Conservation (phyloP, 2,888 invertebrate species). For the Halictus quadricinctus region DNA sequence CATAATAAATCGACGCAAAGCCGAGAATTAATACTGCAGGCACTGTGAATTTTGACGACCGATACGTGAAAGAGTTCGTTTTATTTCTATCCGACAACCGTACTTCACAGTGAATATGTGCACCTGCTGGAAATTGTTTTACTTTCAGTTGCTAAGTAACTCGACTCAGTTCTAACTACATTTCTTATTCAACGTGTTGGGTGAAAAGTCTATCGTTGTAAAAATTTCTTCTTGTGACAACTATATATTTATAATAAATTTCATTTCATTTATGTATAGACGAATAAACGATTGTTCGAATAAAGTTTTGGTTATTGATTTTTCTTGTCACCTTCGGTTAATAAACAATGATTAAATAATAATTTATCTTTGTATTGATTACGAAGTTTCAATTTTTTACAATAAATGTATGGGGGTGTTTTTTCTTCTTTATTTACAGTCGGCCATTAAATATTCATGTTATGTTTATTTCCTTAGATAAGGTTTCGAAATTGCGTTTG, state of each 20-base stretch:
- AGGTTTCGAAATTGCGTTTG: neutral
- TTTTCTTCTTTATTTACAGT: neutral
- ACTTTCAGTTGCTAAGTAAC: conserved; percentile 52
- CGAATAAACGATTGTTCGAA: conserved; percentile 3
- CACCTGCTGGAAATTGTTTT: conserved; percentile 36
- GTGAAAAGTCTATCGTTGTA: neutral
- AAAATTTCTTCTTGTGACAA: neutral
- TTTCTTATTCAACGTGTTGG: neutral
- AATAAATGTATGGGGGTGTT: neutral
- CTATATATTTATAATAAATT: neutral
- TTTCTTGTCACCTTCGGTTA: neutral
- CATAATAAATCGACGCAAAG: neutral
- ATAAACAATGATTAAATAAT: neutral
- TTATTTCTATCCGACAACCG: conserved; percentile 14
- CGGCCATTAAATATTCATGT: neutral
- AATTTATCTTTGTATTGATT: neutral
- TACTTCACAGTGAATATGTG: conserved; percentile 13
- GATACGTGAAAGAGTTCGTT: conserved; percentile 29
- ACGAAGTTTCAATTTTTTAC: neutral
- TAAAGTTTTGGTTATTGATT: conserved; percentile 5
- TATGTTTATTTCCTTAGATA: neutral
- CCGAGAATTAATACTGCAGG: neutral
- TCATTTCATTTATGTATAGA: neutral
- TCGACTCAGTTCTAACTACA: neutral
- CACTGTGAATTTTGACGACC: conserved; percentile 38